phyloP scores from a whole-genome alignment of 1,140 invertebrate species.

The Apis laboriosa region DNA sequence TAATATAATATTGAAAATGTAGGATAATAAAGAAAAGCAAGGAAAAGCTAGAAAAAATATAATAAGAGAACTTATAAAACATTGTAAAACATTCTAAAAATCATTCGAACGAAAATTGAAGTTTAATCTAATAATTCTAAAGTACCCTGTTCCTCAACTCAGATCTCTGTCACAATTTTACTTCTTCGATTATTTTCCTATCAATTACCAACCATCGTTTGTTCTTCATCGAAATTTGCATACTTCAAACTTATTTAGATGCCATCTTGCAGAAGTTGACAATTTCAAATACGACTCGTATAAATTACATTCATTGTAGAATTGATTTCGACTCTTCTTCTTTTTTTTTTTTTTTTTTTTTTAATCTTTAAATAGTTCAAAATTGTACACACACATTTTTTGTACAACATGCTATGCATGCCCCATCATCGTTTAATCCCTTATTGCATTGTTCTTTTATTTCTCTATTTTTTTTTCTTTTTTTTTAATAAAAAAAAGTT shows the following conservation, averaged over 20 bases:
- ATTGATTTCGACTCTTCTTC: neutral
- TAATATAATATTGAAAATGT: neutral
- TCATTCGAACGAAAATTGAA: neutral
- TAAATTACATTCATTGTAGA: neutral
- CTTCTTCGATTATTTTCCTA: neutral
- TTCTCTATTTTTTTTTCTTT: neutral
- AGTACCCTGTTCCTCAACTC: neutral
- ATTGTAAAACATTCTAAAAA: neutral
- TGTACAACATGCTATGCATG: conserved; percentile 49
- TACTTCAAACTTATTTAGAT: neutral
- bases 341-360: no score
- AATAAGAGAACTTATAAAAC: no score
- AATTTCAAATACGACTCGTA: no score
- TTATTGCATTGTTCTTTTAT: conserved; percentile 16
- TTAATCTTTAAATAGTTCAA: neutral
- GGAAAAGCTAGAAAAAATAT: neutral
- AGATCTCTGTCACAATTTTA: neutral
- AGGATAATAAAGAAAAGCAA: neutral
- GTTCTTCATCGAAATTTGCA: neutral
- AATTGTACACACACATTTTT: conserved; percentile 24
- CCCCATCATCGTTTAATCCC: conserved; percentile 41
- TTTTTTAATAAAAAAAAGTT: neutral
- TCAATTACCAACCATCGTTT: neutral
- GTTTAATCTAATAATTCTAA: neutral
- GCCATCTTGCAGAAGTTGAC: neutral